Evolutionary conservation across 2,888 invertebrate genomes (phyloP).

Genomic region (Apoderus coryli): DNA sequence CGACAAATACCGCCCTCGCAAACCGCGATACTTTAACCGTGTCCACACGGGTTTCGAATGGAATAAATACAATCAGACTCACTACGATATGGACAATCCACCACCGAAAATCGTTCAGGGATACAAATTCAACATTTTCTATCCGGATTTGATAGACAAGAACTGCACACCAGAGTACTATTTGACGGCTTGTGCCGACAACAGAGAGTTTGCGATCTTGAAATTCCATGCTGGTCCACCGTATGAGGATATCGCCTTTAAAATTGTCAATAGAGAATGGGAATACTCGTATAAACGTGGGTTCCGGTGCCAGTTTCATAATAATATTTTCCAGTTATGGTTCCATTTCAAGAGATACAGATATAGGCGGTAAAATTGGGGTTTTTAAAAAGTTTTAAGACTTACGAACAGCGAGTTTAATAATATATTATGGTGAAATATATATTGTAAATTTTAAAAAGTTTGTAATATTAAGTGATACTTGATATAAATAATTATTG

Average conservation of each 20-base stretch:
- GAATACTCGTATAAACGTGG: constrained; percentile 97
- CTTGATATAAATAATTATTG: too few relatives aligned
- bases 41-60: constrained; percentile 97
- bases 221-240: constrained; percentile 97
- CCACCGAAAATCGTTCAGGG: constrained; percentile 99
- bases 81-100: constrained; percentile 99
- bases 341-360: constrained; percentile 98
- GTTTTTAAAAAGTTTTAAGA: too few relatives aligned
- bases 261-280: constrained; percentile 98
- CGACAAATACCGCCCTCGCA: constrained; percentile 94
- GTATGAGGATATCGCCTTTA: constrained; percentile 98
- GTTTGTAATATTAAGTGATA: too few relatives aligned
- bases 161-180: constrained; percentile 84
- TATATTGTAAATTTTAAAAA: too few relatives aligned
- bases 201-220: constrained; percentile 87
- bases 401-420: too few relatives aligned
- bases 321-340: constrained; percentile 99
- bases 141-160: constrained; percentile 96
- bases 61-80: constrained; percentile 99
- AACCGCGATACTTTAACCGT: constrained; percentile 94
- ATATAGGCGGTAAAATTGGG: constrained; percentile 63
- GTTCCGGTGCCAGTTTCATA: constrained; percentile 97
- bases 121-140: constrained; percentile 99
- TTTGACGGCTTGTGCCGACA: constrained; percentile 79
- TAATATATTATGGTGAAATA: too few relatives aligned